These are phyloP conservation scores for Metopia argyrocephala DNA, from an alignment of 2,888 invertebrate genomes.

Conservation along the genomic window DNA sequence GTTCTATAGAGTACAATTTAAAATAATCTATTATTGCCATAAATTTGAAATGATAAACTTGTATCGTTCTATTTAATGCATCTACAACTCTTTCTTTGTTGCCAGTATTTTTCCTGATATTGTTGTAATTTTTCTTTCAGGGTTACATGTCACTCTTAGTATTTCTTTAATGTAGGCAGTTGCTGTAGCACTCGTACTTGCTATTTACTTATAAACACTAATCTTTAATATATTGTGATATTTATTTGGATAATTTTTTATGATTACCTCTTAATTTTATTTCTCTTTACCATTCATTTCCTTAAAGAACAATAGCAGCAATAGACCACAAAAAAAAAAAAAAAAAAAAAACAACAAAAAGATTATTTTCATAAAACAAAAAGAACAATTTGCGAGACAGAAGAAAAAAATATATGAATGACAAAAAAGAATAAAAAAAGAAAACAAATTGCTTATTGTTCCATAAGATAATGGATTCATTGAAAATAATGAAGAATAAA, in stretches of 20 bases:
- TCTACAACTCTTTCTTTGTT: not conserved
- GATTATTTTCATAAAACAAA: not conserved
- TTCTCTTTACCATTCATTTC: not conserved
- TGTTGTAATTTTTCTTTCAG: not conserved
- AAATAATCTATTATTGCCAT: not conserved
- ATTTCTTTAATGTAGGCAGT: not conserved
- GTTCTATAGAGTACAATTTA: too few species aligned
- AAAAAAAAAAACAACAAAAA: too few species aligned
- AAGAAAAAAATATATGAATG: not conserved
- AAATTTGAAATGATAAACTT: constrained; percentile 25
- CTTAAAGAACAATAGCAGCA: constrained; percentile 12
- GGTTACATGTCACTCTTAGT: not conserved
- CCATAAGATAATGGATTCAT: constrained; percentile 19
- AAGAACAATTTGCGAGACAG: not conserved
- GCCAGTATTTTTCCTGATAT: not conserved
- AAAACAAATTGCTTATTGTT: constrained; percentile 43
- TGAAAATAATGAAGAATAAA: constrained; percentile 34
- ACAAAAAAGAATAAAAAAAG: not conserved
- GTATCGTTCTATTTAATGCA: constrained; percentile 28
- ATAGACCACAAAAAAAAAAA: constrained; percentile 25
- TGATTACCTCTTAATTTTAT: not conserved
- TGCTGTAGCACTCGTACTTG: not conserved
- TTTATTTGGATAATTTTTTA: constrained; percentile 46
- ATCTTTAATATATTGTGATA: constrained; percentile 26
- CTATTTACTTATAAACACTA: constrained; percentile 4